phyloP scores from a whole-genome alignment of 2,797 vertebrate species.

The Loriculus beryllinus region DNA sequence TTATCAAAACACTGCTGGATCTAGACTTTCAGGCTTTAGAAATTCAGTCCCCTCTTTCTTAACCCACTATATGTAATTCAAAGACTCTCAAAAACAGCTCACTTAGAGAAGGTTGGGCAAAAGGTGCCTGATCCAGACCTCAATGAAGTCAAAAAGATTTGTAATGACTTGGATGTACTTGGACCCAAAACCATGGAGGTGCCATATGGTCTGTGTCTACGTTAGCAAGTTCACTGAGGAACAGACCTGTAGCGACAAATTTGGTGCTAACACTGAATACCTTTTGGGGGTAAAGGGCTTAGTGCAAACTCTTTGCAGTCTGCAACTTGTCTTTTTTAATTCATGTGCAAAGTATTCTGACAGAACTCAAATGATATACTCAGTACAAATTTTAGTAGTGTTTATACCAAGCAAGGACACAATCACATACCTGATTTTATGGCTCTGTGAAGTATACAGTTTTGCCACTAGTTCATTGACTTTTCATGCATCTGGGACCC shows the following conservation, averaged over 20 bases:
- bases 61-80: neutral
- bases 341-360: neutral
- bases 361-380: neutral
- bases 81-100: neutral
- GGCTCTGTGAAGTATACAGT: neutral
- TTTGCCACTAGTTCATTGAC: neutral
- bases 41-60: neutral
- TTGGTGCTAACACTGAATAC: neutral
- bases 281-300: neutral
- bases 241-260: neutral
- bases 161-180: neutral
- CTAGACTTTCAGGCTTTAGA: neutral
- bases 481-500: neutral
- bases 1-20: neutral
- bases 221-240: neutral
- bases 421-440: neutral
- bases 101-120: neutral
- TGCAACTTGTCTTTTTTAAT: neutral
- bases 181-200: neutral
- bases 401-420: neutral
- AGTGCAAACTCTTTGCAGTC: neutral
- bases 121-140: neutral
- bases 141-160: neutral
- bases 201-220: fast-evolving
- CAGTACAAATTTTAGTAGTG: neutral